Evolutionary conservation across 2,113 vertebrate genomes (phyloP).

Genomic region (Tragelaphus imberbis): DNA sequence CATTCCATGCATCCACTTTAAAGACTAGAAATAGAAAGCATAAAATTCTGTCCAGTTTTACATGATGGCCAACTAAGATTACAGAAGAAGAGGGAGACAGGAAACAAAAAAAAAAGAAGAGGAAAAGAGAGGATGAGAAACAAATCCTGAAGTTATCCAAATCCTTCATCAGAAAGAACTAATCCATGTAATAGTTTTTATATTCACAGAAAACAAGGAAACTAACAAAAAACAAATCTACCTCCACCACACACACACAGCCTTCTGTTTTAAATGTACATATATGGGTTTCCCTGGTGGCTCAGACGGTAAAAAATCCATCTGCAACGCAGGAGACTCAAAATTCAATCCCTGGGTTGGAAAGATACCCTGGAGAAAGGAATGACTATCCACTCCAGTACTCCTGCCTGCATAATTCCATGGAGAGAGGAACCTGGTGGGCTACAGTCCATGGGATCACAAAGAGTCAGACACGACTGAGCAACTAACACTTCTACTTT

Average conservation of each 20-base stretch:
- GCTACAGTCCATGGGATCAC: neutral
- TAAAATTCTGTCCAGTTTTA: slow-evolving; percentile 16
- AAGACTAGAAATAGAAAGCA: slow-evolving; percentile 30
- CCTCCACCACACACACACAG: neutral
- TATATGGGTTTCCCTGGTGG: neutral
- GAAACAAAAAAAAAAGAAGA: neutral
- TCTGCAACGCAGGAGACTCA: neutral
- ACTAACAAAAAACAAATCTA: neutral
- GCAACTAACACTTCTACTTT: neutral
- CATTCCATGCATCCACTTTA: slow-evolving; percentile 23
- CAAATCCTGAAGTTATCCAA: neutral
- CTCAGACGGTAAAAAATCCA: neutral
- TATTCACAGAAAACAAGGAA: slow-evolving; percentile 20
- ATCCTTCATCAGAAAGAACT: neutral
- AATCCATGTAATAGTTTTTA: neutral
- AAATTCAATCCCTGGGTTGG: neutral
- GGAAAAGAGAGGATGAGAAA: neutral
- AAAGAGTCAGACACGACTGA: neutral
- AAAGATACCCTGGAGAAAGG: neutral
- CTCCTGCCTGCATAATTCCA: neutral
- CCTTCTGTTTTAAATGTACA: neutral
- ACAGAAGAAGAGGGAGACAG: neutral
- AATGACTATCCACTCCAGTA: neutral
- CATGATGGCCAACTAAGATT: neutral
- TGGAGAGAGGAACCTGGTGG: neutral